Conservation (phyloP, 2,113 vertebrate genomes). For the Menura novaehollandiae region DNA sequence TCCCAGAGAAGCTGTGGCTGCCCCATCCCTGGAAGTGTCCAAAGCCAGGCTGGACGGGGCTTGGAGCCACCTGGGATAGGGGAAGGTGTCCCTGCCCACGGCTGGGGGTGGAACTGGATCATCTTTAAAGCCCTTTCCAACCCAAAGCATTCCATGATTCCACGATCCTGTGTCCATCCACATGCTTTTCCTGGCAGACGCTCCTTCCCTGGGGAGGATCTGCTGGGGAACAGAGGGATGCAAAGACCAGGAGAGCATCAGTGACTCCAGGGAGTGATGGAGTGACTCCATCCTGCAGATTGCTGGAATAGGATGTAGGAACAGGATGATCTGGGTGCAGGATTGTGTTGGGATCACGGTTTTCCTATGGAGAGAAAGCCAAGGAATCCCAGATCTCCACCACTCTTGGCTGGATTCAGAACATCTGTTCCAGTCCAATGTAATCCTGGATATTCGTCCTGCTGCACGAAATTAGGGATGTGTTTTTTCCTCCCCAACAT, state of each 20-base stretch:
- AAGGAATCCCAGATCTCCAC: neutral
- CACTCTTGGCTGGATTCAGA: neutral
- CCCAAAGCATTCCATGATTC: neutral
- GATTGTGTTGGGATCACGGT: fast-evolving
- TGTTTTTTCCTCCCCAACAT: neutral
- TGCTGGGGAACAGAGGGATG: neutral
- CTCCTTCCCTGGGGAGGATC: neutral
- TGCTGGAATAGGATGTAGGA: neutral
- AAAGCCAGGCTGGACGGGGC: fast-evolving
- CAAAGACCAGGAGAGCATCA: neutral
- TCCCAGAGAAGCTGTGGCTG: neutral
- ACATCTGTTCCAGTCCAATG: neutral
- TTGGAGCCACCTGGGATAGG: fast-evolving
- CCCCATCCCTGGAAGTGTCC: neutral
- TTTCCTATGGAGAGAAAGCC: neutral
- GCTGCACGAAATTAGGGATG: neutral
- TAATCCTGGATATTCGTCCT: neutral
- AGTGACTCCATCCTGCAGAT: neutral
- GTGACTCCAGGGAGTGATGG: neutral
- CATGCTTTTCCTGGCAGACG: fast-evolving
- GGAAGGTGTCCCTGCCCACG: neutral
- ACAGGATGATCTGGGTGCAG: neutral
- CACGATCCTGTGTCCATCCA: fast-evolving
- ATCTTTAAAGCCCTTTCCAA: neutral
- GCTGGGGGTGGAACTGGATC: fast-evolving